Evolutionary conservation across 2,888 invertebrate species (phyloP).

Genomic region (Spodoptera littoralis): DNA sequence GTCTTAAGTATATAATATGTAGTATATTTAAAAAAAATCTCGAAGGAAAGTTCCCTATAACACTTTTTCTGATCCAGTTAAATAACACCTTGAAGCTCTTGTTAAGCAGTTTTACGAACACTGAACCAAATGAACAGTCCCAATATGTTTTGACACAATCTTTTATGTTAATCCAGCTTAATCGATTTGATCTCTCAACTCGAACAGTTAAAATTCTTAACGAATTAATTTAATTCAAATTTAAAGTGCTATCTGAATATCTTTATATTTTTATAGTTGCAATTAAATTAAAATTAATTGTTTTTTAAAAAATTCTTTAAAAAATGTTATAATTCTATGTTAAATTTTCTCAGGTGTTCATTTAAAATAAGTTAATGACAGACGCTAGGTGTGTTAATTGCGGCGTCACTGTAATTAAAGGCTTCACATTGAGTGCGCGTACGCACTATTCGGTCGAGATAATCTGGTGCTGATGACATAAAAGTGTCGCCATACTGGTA

Average conservation of each 20-base stretch:
- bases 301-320: slow-evolving; percentile 1
- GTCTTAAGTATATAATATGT: too few species aligned
- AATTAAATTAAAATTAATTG: slow-evolving; percentile 14
- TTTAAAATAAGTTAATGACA: background rate
- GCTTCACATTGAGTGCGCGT: slow-evolving; percentile 19
- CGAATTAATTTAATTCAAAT: slow-evolving; percentile 35
- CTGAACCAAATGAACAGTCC: too few species aligned
- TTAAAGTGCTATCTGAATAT: slow-evolving; percentile 14
- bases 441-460: slow-evolving; percentile 29
- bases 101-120: too few species aligned
- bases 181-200: slow-evolving; percentile 27
- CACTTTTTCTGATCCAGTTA: too few species aligned
- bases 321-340: background rate
- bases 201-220: slow-evolving; percentile 23
- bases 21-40: too few species aligned
- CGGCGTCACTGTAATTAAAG: slow-evolving; percentile 6
- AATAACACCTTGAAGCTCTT: too few species aligned
- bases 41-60: too few species aligned
- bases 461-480: slow-evolving; percentile 72
- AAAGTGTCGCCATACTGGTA: slow-evolving; percentile 66
- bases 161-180: slow-evolving; percentile 33
- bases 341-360: slow-evolving; percentile 2
- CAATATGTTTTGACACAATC: slow-evolving; percentile 9
- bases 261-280: slow-evolving; percentile 8
- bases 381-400: too few species aligned